Evolutionary conservation across 2,888 invertebrate genomes (phyloP), one percentile per base, ranked within the genome.

Genomic region (Mongoloraphidia duomilia): DNA sequence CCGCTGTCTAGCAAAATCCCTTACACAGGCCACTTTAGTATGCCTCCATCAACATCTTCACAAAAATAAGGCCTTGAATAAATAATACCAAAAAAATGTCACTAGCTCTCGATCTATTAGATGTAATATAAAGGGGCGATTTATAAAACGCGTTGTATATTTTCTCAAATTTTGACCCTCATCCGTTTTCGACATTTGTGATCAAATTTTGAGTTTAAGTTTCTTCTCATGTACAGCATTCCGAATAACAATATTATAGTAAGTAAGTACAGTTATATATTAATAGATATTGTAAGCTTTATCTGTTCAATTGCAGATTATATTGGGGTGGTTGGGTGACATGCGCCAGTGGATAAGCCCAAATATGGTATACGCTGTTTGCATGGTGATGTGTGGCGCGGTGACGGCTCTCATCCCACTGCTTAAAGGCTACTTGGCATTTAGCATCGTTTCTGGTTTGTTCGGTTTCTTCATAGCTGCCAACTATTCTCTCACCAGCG

Each of bases 401-500:
- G 78, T 80, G 8, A 81, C 82, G 1, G 69, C 76, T 9, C 51
- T 81, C 8, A 77, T 87, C 64, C 88, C 88, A 1, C 69, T 80
- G 34, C 58, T 71, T 14, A 59, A 58, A 39, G 64, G 65, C 53
- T 85, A 83, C 67, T 63, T 66, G 47, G 67, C 72, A 6, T 69
- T 87, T 41, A 79, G 79, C 49, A 64, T 76, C 0, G 71, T 81
- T 0, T 74, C 84, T 26, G 88, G 84, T n/a, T 76, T 81, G 34
- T 94, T 90, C 70, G 93, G 93, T 1, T 80, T 91, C 55, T 84
- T 86, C 66, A 89, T 93, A 58, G 89, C 91, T 33, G 92, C 91
- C 50, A 93, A 93, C 71, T 94, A 92, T 70, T 84, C 90, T 3
- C 75, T 94, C 39, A 90, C 92, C 17, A 87, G 88, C 61, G 89